phyloP scores from a whole-genome alignment of 2,113 vertebrate species.

The Corythornis madagascariensis region DNA sequence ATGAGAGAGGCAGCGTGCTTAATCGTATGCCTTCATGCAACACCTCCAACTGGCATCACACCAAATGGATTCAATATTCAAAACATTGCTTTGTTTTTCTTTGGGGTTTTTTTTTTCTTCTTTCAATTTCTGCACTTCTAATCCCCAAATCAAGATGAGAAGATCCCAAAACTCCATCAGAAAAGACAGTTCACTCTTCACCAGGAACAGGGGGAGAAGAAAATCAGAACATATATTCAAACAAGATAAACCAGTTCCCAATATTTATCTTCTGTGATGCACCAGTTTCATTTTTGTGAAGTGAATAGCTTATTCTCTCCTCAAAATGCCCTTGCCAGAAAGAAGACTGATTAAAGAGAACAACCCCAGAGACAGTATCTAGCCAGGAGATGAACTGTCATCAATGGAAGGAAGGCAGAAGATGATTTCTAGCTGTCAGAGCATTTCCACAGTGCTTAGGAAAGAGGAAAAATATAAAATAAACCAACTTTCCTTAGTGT shows the following conservation, averaged over 20 bases:
- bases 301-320: background rate
- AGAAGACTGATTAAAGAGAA: background rate
- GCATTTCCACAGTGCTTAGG: background rate
- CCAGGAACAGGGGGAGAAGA: background rate
- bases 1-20: background rate
- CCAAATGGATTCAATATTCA: conserved; percentile 1
- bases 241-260: conserved; percentile 49
- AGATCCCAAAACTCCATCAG: background rate
- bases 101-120: accelerated
- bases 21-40: background rate
- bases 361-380: background rate
- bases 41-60: conserved; percentile 9
- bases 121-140: background rate
- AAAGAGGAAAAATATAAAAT: background rate
- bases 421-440: background rate
- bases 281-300: background rate
- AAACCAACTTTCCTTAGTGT: too few species aligned
- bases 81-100: conserved; percentile 16
- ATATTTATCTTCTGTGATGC: conserved; percentile 41
- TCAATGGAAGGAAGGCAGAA: background rate
- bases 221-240: conserved; percentile 5
- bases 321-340: background rate
- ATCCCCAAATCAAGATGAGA: background rate
- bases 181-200: background rate
- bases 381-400: background rate